phyloP scores from a whole-genome alignment of 2,797 vertebrate species.

The Karalla daura region DNA sequence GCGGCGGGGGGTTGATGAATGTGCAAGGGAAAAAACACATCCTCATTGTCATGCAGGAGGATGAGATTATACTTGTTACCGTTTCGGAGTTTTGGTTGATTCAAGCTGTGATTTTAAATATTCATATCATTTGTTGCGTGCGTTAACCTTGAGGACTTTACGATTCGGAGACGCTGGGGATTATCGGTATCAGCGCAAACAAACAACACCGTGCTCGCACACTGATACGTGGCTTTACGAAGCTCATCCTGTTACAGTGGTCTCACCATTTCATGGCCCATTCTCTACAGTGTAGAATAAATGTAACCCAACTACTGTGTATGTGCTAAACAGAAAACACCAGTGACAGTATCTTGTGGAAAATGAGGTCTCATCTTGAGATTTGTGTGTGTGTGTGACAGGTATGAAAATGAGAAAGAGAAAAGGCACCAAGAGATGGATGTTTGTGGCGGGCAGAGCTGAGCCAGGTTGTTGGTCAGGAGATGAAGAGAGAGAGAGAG shows the following conservation, averaged over 20 bases:
- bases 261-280: too few species aligned
- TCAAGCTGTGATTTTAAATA: constrained; percentile 72
- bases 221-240: neutral
- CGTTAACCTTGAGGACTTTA: constrained; percentile 44
- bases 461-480: constrained; percentile 49
- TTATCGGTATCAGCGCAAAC: constrained; percentile 30
- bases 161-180: constrained; percentile 6
- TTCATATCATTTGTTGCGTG: constrained; percentile 53
- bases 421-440: constrained; percentile 45
- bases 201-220: constrained; percentile 10
- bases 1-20: constrained; percentile 76
- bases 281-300: constrained; percentile 4
- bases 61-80: constrained; percentile 58
- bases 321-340: neutral
- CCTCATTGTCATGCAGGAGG: constrained; percentile 61
- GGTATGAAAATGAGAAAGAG: constrained; percentile 12
- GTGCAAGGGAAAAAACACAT: constrained; percentile 53
- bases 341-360: too few species aligned
- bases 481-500: constrained; percentile 58
- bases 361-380: neutral
- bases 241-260: too few species aligned
- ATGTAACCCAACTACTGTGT: constrained; percentile 28
- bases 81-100: constrained; percentile 43
- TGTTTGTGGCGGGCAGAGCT: constrained; percentile 35
- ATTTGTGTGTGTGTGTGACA: neutral